Base-by-base conservation (phyloP, 2,888 invertebrate genomes). In the Xestia sexstrigata region DNA sequence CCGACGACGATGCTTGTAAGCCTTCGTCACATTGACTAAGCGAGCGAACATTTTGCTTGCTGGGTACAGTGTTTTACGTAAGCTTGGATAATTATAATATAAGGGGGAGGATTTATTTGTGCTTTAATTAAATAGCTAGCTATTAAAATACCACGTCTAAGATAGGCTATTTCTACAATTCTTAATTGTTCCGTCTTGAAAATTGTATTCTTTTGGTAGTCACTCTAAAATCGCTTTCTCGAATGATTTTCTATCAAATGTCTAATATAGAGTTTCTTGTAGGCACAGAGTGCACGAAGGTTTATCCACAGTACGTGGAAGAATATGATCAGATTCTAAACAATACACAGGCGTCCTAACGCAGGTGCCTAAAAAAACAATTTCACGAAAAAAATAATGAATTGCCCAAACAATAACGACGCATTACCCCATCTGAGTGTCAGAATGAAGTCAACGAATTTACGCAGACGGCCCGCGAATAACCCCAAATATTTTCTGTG, bases 401-500 rank as follows among this genome's bases (percentile, higher is more conserved):
- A 78, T 77, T 47, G 35, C 66, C 55, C 75, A 71, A 66, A 74
- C 76, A 79, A 81, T 78, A 75, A 76, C 62, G 70, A 45, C 83
- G 79, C 76, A 88, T 82, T 83, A 78, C 75, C 70, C 75, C 65
- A 71, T 79, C 74, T 30, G 63, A 82, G 62, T 68, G 68, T 84
- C 78, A 78, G 84, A 83, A 80, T 82, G 86, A 75, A 90, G 87
- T 91, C 88, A 85, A 88, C 87, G 84, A 88, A 90, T 90, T 90
- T 84, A 85, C 86, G 75, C 79, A 81, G 85, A 86, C 82, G 75
- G 85, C 77, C 71, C 81, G 80, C 85, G 83, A 90, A 91, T 87
- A 89, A 82, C 86, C 88, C 89, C 72, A 89, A 93, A 92, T 91
- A 93, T 91, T 92, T 91, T 89, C 88, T 85, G 74, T 83, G 84